Evolutionary conservation across 2,888 invertebrate species (phyloP).

Genomic region (Hartigia nigra): DNA sequence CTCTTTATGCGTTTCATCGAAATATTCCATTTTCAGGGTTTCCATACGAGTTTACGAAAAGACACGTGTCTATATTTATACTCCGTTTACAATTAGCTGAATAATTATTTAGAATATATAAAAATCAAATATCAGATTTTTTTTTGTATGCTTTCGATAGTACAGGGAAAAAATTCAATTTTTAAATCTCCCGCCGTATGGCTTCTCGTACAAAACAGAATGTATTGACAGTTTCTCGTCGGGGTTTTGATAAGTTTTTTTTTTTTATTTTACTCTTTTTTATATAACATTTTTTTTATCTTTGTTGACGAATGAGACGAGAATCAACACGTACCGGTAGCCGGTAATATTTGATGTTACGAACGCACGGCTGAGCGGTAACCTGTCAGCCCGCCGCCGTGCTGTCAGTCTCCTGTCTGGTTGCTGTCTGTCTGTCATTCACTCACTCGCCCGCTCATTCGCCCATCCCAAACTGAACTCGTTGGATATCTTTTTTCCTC

Average conservation of each 20-base stretch:
- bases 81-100: too few relatives aligned
- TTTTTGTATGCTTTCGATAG: too few relatives aligned
- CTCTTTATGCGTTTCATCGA: not conserved
- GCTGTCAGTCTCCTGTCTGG: conserved; percentile 71
- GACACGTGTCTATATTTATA: not conserved
- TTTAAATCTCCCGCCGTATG: not conserved
- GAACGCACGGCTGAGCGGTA: conserved; percentile 60
- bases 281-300: conserved; percentile 25
- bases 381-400: conserved; percentile 68
- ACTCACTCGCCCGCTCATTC: conserved; percentile 33
- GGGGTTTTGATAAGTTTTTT: not conserved
- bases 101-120: too few relatives aligned
- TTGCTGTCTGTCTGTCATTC: conserved; percentile 63
- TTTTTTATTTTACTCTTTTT: not conserved
- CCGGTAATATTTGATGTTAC: conserved; percentile 68
- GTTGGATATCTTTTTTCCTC: conserved; percentile 42
- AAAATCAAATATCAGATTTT: too few relatives aligned
- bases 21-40: not conserved
- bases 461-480: conserved; percentile 16
- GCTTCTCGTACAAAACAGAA: not conserved
- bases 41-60: rapidly evolving
- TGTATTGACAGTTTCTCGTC: not conserved
- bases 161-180: not conserved
- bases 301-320: conserved; percentile 57
- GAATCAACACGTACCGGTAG: conserved; percentile 63